Conservation (phyloP, 2,888 invertebrate species). For the Netelia inedita region DNA sequence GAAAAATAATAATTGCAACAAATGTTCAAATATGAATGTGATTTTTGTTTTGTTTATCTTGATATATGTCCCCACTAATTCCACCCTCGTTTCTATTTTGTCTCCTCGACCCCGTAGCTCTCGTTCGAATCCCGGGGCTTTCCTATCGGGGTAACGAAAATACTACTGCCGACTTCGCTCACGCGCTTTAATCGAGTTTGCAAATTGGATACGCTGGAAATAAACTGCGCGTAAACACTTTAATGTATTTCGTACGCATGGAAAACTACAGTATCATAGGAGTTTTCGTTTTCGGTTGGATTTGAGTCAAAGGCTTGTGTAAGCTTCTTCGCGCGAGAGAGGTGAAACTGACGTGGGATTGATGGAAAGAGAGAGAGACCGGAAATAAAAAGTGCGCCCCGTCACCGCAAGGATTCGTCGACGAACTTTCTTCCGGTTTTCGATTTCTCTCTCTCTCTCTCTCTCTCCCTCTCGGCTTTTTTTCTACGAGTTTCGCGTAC, state of each 20-base stretch:
- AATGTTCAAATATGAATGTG: too few relatives aligned
- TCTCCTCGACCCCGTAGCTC: background rate
- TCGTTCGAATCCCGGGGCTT: constrained; percentile 1
- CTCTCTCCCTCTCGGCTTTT: background rate
- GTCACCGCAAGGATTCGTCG: constrained; percentile 29
- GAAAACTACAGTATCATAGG: background rate
- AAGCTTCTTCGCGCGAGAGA: background rate
- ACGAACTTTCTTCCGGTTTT: constrained; percentile 42
- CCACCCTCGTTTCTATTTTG: too few relatives aligned
- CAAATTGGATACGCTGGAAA: constrained; percentile 15
- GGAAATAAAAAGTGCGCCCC: constrained; percentile 53
- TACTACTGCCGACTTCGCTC: background rate
- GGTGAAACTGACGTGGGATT: background rate
- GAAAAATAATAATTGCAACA: too few relatives aligned
- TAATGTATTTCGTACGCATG: constrained; percentile 15
- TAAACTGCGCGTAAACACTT: constrained; percentile 14
- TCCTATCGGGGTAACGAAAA: background rate
- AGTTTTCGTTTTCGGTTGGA: background rate
- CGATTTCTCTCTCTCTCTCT: constrained; percentile 14
- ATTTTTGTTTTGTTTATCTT: background rate
- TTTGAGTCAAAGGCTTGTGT: background rate
- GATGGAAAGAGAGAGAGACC: constrained; percentile 14
- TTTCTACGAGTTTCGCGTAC: constrained; percentile 28
- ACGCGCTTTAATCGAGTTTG: constrained; percentile 14
- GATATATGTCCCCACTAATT: too few relatives aligned